Evolutionary conservation across 2,113 vertebrate species (phyloP).

Genomic region (Peromyscus californicus): DNA sequence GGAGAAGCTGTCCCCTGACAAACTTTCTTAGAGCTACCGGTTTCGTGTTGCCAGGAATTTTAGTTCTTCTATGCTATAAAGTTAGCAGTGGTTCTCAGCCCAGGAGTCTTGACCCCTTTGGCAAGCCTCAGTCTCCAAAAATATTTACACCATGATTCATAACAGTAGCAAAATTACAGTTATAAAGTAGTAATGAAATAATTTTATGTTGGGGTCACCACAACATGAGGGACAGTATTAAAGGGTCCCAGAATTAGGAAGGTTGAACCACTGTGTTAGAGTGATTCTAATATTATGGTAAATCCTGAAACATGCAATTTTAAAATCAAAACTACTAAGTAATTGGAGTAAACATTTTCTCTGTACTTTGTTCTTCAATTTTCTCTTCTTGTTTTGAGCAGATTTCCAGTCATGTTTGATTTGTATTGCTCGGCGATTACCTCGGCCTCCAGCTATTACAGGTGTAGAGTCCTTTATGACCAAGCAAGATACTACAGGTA

Average conservation of each 20-base stretch:
- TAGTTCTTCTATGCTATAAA: slow-evolving; percentile 8
- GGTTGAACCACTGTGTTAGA: not conserved
- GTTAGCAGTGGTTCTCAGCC: not conserved
- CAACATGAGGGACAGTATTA: not conserved
- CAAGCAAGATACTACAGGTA: slow-evolving; percentile 98
- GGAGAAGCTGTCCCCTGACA: slow-evolving; percentile 18
- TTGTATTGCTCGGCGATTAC: slow-evolving; percentile 94
- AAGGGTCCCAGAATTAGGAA: not conserved
- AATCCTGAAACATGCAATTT: not conserved
- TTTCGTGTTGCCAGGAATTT: not conserved
- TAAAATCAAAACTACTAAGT: slow-evolving; percentile 17
- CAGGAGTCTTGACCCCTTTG: no score
- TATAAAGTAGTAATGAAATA: not conserved
- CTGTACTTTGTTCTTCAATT: slow-evolving; percentile 10
- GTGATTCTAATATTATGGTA: not conserved
- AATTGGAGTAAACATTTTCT: not conserved
- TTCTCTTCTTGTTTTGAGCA: slow-evolving; percentile 78
- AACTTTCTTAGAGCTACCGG: not conserved
- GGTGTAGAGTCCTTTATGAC: slow-evolving; percentile 96
- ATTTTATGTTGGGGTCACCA: not conserved
- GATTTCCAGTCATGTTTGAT: slow-evolving; percentile 97
- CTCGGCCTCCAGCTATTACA: slow-evolving; percentile 89
- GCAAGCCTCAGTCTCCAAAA: not conserved
- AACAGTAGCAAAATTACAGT: not conserved
- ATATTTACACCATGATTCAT: not conserved